A percentile compares a stretch with the other conserved stretches of the same genome.
phyloP scores from a whole-genome alignment of 1,140 invertebrate genomes.

The Leptinotarsa defecta region DNA sequence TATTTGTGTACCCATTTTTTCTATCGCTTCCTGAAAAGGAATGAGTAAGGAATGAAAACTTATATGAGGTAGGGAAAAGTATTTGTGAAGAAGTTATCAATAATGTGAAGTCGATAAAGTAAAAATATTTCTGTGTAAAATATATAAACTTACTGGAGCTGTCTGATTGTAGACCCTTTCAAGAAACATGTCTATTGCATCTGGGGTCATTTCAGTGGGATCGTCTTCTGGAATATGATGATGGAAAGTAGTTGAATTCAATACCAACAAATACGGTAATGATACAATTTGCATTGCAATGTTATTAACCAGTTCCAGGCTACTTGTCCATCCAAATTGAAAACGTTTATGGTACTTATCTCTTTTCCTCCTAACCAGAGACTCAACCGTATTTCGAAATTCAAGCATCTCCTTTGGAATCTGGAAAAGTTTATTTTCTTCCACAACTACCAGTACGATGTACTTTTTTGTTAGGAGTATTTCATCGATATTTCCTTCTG shows the following conservation, averaged over 20 bases:
- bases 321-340: slow-evolving; percentile 92
- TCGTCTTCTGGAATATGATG: slow-evolving; percentile 89
- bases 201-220: slow-evolving; percentile 75
- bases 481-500: slow-evolving; percentile 81
- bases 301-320: slow-evolving; percentile 83
- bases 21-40: too few species aligned
- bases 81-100: too few species aligned
- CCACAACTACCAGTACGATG: slow-evolving; percentile 84
- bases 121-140: too few species aligned
- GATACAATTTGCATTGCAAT: slow-evolving; percentile 85
- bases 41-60: too few species aligned
- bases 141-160: slow-evolving; percentile 64
- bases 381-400: slow-evolving; percentile 85
- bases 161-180: slow-evolving; percentile 76
- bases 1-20: too few species aligned
- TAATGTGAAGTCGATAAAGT: too few species aligned
- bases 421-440: slow-evolving; percentile 85
- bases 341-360: slow-evolving; percentile 81
- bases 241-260: slow-evolving; percentile 88
- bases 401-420: slow-evolving; percentile 79
- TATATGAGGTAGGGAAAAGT: too few species aligned
- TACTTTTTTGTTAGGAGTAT: slow-evolving; percentile 82
- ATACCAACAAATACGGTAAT: slow-evolving; percentile 84
- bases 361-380: slow-evolving; percentile 76
- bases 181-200: slow-evolving; percentile 77